Percentiles rank a stretch among this genome's conserved stretches.
Conservation (phyloP, 2,888 invertebrate species). For the Drosophila prostipennis region DNA sequence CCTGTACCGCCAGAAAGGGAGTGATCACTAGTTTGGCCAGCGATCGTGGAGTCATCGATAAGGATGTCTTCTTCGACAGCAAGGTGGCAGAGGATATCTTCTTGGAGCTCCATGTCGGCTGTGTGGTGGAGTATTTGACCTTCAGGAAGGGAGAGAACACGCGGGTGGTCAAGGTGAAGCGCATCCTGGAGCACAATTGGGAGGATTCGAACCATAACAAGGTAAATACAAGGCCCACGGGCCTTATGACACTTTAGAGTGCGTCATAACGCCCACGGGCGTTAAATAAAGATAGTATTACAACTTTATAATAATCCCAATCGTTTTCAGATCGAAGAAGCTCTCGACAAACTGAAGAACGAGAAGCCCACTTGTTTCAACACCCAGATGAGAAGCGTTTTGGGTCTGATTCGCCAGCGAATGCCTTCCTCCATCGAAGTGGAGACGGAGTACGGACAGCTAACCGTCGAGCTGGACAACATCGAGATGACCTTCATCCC, state of each 20-base stretch:
- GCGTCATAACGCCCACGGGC: too few relatives aligned
- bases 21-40: constrained; percentile 86
- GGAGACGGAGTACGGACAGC: constrained; percentile 83
- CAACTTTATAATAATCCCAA: too few relatives aligned
- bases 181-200: constrained; percentile 85
- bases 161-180: constrained; percentile 86
- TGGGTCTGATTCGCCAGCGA: constrained; percentile 63
- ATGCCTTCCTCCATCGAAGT: constrained; percentile 64
- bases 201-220: constrained; percentile 79
- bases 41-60: constrained; percentile 87
- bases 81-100: constrained; percentile 62
- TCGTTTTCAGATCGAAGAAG: constrained; percentile 54
- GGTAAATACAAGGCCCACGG: too few relatives aligned
- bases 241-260: too few relatives aligned
- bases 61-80: constrained; percentile 85
- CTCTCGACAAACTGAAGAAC: constrained; percentile 57
- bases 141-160: constrained; percentile 85
- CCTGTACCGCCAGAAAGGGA: constrained; percentile 83
- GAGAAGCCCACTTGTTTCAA: constrained; percentile 73
- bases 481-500: constrained; percentile 88
- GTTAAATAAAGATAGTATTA: too few relatives aligned
- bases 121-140: constrained; percentile 86
- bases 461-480: constrained; percentile 87
- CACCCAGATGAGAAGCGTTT: constrained; percentile 75
- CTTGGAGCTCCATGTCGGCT: constrained; percentile 85